phyloP scores from a whole-genome alignment of 2,888 invertebrate species.

The Pomacea canaliculata region DNA sequence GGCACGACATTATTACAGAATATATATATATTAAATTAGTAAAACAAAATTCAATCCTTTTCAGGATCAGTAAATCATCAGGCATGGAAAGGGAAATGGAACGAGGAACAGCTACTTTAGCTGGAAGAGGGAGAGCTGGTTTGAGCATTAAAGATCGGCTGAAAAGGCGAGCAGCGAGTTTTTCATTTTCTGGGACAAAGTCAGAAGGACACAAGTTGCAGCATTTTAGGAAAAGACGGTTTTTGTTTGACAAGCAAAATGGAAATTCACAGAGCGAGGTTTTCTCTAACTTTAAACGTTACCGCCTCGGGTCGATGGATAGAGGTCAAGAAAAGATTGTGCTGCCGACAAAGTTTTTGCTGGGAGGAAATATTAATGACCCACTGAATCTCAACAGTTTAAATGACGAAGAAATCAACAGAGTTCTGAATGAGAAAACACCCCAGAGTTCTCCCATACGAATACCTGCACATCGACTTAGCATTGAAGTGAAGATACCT shows the following conservation, averaged over 20 bases:
- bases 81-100: neutral
- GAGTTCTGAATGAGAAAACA: constrained; percentile 81
- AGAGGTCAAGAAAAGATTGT: constrained; percentile 2
- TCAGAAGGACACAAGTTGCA: constrained; percentile 2
- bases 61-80: too few relatives aligned
- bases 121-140: constrained; percentile 8
- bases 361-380: constrained; percentile 95
- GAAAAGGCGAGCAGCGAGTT: neutral
- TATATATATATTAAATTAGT: too few relatives aligned
- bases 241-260: constrained; percentile 6
- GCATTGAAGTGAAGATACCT: constrained; percentile 90
- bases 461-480: constrained; percentile 82
- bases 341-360: constrained; percentile 66
- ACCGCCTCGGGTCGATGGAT: constrained; percentile 4
- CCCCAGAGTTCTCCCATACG: constrained; percentile 92
- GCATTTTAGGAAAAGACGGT: neutral
- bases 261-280: neutral
- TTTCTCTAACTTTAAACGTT: constrained; percentile 1
- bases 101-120: neutral
- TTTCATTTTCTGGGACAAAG: neutral
- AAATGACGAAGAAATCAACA: constrained; percentile 71
- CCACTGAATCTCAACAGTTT: constrained; percentile 93
- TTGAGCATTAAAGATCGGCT: neutral
- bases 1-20: too few relatives aligned
- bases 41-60: too few relatives aligned